Base-by-base conservation (phyloP, 2,113 vertebrate genomes). In the Chrysemys picta region DNA sequence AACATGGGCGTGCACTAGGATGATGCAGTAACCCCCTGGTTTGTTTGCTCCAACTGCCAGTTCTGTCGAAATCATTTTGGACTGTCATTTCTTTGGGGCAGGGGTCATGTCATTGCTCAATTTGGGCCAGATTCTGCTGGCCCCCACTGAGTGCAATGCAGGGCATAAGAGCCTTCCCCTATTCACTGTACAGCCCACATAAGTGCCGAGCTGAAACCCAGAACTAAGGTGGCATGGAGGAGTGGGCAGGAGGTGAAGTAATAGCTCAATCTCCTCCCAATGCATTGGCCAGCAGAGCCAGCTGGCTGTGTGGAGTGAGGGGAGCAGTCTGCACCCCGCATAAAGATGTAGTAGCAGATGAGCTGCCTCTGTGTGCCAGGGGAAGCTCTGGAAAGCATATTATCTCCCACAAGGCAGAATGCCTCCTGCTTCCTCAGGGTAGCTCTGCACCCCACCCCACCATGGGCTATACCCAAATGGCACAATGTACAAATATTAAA, bases 171-270 rank as follows among this genome's bases (percentile, higher is more conserved):
- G 83, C 35, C n/a, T 57, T 29, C 54, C 11, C 12, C 56, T 57
- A 50, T 83, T 72, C 87, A 76, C 14, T 75, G 52, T 50, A 80
- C 45, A 59, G 13, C 69, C 10, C 86, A n/a, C 11, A 21, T 38
- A 35, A 69, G 27, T 31, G 53, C 65, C 42, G 13, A 19, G 13
- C 80, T 13, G 13, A 85, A 85, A 17, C 9, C 47, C 35, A 72
- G 62, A 69, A 31, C 49, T 3, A 9, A 1, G 1, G 10, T 0
- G 1, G 10, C 19, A 29, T 29, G 3, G 0, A 21, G 8, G 31
- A 25, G 24, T 38, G 78, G 50, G 29, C 42, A 2, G 54, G 78
- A 81, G 57, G 17, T 52, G 29, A n/a, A 59, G 27, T 49, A 35
- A 11, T 50, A 35, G 5, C 25, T 9, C 69, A 31, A 11, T 38